phyloP scores from a whole-genome alignment of 2,888 invertebrate genomes.

The Drosophila anomalata region DNA sequence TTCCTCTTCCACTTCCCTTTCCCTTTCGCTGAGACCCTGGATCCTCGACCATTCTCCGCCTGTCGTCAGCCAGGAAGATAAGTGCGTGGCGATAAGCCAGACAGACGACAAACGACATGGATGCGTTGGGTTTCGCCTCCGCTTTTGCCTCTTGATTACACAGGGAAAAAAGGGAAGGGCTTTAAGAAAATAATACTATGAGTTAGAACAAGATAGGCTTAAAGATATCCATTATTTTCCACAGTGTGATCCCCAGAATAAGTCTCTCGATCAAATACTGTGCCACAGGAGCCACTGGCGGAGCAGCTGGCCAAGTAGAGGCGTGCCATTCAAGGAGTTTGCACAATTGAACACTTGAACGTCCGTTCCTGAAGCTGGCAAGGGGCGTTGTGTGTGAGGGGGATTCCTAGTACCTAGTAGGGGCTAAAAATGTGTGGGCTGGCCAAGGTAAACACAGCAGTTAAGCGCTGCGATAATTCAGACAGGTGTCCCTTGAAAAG shows the following conservation, averaged over 20 bases:
- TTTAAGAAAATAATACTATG: background rate
- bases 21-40: background rate
- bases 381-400: constrained; percentile 58
- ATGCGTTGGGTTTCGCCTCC: constrained; percentile 68
- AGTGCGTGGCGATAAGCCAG: constrained; percentile 77
- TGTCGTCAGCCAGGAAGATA: constrained; percentile 58
- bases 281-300: constrained; percentile 29
- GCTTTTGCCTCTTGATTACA: constrained; percentile 27
- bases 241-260: constrained; percentile 19
- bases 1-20: constrained; percentile 12
- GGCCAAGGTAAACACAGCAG: constrained; percentile 45
- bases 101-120: constrained; percentile 61
- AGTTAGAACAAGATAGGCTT: background rate
- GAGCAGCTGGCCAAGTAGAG: constrained; percentile 36
- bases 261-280: constrained; percentile 19
- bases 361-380: constrained; percentile 42
- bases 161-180: background rate
- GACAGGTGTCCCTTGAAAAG: constrained; percentile 25
- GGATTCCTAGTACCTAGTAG: constrained; percentile 44
- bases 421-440: constrained; percentile 28
- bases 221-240: background rate
- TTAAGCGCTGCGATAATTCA: constrained; percentile 25
- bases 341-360: constrained; percentile 75
- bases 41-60: constrained; percentile 29
- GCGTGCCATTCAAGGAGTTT: constrained; percentile 52